Evolutionary conservation across 1,140 invertebrate genomes (phyloP).

Genomic region (Euglossa dilemma): DNA sequence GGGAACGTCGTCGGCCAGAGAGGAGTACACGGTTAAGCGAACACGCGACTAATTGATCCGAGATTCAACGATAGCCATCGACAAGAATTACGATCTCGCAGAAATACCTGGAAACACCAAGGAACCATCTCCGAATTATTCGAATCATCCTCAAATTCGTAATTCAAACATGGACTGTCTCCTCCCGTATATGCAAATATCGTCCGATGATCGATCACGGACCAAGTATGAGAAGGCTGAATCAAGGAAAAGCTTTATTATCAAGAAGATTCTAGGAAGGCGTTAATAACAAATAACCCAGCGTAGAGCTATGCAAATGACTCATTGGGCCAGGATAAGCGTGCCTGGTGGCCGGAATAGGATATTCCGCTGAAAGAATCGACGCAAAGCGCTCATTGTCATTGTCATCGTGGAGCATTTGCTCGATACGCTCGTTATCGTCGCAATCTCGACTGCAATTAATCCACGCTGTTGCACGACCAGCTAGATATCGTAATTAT

Average conservation of each 20-base stretch:
- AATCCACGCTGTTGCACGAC: conserved; percentile 29
- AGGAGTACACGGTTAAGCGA: neutral
- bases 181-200: too few species aligned
- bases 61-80: neutral
- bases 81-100: neutral
- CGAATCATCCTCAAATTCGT: too few species aligned
- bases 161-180: too few species aligned
- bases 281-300: neutral
- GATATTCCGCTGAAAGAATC: neutral
- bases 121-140: neutral
- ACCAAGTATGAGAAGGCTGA: neutral
- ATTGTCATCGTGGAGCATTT: conserved; percentile 11
- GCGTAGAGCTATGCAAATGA: neutral
- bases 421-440: conserved; percentile 10
- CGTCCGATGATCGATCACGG: neutral
- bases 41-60: neutral
- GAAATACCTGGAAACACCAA: too few species aligned
- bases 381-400: neutral
- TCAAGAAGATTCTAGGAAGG: neutral
- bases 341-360: too few species aligned
- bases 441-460: conserved; percentile 38
- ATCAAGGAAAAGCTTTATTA: neutral
- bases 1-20: neutral
- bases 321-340: neutral
- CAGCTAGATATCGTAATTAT: conserved; percentile 43